Evolutionary conservation across 37 sponge, comb jelly and placozoan species (phyloP), one percentile per base, ranked within the genome.

Genomic region (Agelas oroides): DNA sequence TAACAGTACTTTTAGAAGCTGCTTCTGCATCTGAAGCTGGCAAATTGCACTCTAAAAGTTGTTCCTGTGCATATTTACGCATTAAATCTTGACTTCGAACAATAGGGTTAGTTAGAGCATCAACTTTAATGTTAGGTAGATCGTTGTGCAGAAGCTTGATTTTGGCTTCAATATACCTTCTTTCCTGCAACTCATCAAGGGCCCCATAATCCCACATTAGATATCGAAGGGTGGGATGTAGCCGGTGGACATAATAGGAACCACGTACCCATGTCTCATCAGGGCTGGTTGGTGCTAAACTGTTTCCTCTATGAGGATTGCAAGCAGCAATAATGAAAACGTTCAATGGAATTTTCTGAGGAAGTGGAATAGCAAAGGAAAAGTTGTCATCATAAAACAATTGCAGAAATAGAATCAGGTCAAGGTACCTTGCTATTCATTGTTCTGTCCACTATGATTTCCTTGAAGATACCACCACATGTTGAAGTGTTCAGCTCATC

Each of bases 401-500:
- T n/a, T n/a, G n/a, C n/a, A n/a, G n/a, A n/a, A n/a, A n/a, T n/a
- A n/a, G n/a, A n/a, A n/a, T n/a, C n/a, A n/a, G n/a, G n/a, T n/a
- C n/a, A n/a, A 46, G 3, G 8, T 46, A 91, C 87, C 76, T 91
- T 76, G 88, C 97, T 94, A 76, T 96, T 91, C 32, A 96, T 67
- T 31, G 78, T 88, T 59, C 84, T 81, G 82, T 96, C 97, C 32
- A 96, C 79, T 27, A 96, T 75, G 25, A 96, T 85, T 66, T 96
- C 97, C 56, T 96, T 96, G 83, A 96, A 87, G 23, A 96, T 73
- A 37, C 97, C 97, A 46, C 87, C 74, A 68, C 96, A 93, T 20
- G 90, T 89, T 34, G 96, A 87, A 19, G 96, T 96, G 75, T 96
- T 96, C 63, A 96, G 82, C 52, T 96, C 97, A 84, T 96, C 97